Conservation (phyloP, 2,113 vertebrate genomes). For the Campylomormyrus tamandua region DNA sequence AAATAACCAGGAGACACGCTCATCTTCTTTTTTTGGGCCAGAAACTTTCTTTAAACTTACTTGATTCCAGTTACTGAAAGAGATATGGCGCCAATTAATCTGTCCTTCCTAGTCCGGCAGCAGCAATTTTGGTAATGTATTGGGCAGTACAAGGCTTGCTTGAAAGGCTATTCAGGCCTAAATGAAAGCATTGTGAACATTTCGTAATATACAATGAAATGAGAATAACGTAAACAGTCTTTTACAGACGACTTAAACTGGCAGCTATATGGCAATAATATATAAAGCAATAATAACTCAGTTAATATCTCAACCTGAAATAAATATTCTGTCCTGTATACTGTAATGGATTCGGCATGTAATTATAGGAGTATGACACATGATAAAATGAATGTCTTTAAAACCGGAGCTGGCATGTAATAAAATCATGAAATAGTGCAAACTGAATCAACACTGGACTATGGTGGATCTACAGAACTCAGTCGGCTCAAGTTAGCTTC, state of each 20-base stretch:
- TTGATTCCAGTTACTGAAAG: not conserved
- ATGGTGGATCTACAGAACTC: not conserved
- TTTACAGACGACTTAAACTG: not conserved
- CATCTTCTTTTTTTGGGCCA: not conserved
- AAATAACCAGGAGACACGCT: not conserved
- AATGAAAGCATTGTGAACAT: not conserved
- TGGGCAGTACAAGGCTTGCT: not conserved
- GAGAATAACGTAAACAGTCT: not conserved
- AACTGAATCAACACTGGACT: not conserved
- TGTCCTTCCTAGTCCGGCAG: not conserved
- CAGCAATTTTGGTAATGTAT: not conserved
- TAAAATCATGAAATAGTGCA: not conserved
- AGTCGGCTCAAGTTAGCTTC: not conserved
- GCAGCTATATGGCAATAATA: not conserved
- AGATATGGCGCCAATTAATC: not conserved
- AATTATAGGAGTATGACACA: not conserved
- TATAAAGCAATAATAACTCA: not conserved
- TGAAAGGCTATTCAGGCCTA: not conserved
- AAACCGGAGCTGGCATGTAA: not conserved
- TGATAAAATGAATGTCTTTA: slow-evolving; percentile 2
- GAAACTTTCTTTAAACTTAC: not conserved
- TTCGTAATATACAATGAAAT: not conserved
- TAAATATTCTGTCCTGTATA: not conserved
- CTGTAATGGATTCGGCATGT: not conserved
- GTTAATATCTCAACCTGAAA: not conserved